Conservation (phyloP, 2,113 vertebrate species). For the Heterocephalus glaber region DNA sequence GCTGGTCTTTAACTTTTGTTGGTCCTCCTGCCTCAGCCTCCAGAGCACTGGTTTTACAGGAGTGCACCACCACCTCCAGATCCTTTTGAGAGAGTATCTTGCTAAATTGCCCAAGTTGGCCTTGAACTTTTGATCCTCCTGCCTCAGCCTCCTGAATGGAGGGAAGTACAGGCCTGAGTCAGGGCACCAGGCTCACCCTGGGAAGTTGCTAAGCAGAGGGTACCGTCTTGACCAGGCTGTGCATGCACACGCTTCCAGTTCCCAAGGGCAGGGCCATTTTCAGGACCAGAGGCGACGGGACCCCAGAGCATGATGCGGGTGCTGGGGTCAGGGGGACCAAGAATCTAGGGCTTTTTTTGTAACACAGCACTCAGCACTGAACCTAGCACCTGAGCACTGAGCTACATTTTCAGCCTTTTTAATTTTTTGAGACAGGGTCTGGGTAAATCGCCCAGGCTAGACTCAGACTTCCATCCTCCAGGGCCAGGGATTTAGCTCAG, state of each 20-base stretch:
- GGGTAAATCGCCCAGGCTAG: too few relatives aligned
- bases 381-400: not conserved
- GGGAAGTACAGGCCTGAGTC: not conserved
- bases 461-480: not conserved
- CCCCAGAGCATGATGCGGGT: not conserved
- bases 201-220: not conserved
- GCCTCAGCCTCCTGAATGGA: not conserved
- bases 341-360: not conserved
- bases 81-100: not conserved
- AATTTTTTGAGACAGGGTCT: not conserved
- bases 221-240: fast-evolving
- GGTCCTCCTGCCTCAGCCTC: not conserved
- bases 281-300: not conserved
- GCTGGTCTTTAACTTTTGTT: not conserved
- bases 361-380: not conserved
- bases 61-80: not conserved
- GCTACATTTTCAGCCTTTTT: not conserved
- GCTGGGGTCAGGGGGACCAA: not conserved
- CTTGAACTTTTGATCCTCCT: not conserved
- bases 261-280: not conserved
- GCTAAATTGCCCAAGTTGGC: not conserved
- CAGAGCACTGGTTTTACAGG: not conserved
- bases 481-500: too few relatives aligned
- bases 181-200: not conserved
- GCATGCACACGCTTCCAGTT: fast-evolving